Evolutionary conservation across 2,888 invertebrate genomes (phyloP).

Genomic region (Apodemia zela): DNA sequence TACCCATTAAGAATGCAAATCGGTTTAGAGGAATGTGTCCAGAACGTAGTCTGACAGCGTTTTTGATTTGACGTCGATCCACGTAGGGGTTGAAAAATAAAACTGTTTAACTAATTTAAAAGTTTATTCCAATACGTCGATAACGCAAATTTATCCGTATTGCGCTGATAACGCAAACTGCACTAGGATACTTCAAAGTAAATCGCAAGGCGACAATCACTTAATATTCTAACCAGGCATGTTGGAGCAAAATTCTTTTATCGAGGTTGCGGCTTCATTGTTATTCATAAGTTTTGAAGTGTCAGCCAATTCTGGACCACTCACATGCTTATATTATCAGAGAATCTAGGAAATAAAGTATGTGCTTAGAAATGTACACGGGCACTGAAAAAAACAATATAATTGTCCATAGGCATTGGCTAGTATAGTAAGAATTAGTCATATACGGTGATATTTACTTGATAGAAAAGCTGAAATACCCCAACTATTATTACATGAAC

Average conservation of each 20-base stretch:
- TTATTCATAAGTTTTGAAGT: constrained; percentile 1
- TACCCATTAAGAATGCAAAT: too few species aligned
- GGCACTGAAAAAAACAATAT: too few species aligned
- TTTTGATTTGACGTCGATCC: too few species aligned
- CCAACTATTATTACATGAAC: too few species aligned
- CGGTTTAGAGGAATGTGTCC: too few species aligned
- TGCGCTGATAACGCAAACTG: neutral
- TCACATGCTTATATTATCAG: neutral
- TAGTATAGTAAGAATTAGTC: too few species aligned
- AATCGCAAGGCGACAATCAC: neutral
- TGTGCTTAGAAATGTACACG: too few species aligned
- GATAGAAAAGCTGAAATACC: too few species aligned
- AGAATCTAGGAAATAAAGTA: neutral
- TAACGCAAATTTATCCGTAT: neutral
- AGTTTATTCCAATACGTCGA: neutral
- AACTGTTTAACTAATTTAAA: neutral
- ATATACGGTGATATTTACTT: too few species aligned
- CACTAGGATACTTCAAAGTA: neutral
- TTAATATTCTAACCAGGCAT: constrained; percentile 2
- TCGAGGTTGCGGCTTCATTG: constrained; percentile 1
- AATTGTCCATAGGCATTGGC: too few species aligned
- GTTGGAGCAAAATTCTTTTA: neutral
- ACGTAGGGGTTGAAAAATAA: neutral
- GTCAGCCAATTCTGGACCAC: neutral
- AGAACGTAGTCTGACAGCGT: too few species aligned